phyloP scores from a whole-genome alignment of 2,113 vertebrate species.

The Merops nubicus region DNA sequence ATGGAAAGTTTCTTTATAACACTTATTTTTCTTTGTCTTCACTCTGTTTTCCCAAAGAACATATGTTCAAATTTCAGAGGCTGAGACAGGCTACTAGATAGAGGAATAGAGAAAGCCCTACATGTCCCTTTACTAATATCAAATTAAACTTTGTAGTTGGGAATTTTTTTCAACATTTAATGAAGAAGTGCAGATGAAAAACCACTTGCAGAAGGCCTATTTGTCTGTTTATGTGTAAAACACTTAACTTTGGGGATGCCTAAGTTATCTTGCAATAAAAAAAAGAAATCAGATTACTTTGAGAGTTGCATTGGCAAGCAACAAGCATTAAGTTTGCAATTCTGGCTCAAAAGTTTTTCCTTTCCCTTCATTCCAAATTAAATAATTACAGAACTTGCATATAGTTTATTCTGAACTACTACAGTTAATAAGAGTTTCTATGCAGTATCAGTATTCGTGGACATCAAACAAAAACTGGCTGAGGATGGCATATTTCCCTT shows the following conservation, averaged over 20 bases:
- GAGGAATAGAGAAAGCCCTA: neutral
- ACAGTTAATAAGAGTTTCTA: slow-evolving; percentile 26
- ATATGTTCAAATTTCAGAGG: neutral
- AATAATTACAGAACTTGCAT: slow-evolving; percentile 35
- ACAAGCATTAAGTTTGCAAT: neutral
- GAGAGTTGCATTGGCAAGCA: neutral
- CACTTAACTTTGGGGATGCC: neutral
- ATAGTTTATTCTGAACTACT: slow-evolving; percentile 30
- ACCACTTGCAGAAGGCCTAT: neutral
- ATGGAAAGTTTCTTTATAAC: slow-evolving; percentile 15
- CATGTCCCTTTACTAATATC: neutral
- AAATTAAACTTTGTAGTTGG: neutral
- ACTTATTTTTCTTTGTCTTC: slow-evolving; percentile 5
- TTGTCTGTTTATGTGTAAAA: neutral
- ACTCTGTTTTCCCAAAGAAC: neutral
- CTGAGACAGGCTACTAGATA: neutral
- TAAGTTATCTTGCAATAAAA: neutral
- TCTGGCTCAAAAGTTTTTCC: neutral
- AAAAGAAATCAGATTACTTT: neutral
- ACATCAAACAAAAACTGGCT: slow-evolving; percentile 71
- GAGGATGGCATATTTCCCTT: slow-evolving; percentile 69
- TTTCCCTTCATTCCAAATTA: neutral
- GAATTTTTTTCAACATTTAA: neutral
- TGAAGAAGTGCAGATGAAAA: neutral
- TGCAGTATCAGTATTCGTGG: slow-evolving; percentile 43